Base-by-base conservation (phyloP, 2,888 invertebrate species). In the Rotaria macrura region DNA sequence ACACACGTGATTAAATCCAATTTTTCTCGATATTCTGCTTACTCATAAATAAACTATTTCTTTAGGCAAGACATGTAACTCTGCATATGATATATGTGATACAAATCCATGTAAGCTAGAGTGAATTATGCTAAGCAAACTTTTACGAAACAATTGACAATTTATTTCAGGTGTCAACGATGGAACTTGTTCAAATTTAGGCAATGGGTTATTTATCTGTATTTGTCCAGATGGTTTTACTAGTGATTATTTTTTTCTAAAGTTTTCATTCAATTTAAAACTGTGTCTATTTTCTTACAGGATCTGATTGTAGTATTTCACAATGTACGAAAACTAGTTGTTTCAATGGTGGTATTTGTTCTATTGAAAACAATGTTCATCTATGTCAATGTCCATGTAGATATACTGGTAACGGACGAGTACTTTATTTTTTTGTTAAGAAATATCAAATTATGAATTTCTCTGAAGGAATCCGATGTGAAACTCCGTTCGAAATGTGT, bases 351-450 rank as follows among this genome's bases (percentile, higher is more conserved):
- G 38, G 49, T 25, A 54, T 25, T 20, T 54, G 54, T 52, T 55
- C 84, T 38, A 57, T 65, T 40, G 23, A 43, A 52, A 34, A 38
- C 49, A 74, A 65, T n/a, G 34, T 43, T 14, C 54, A 38, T 38
- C 65, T 23, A 84, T 83, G 85, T 85, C 43, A 87, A 88, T 86
- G 85, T 85, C 43, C 74, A 65, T 25, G 52, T 47, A 25, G 87
- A 38, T 86, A 47, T 25, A 72, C 84, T 17, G 86, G 86, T 72
- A 65, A 84, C n/a, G n/a, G 17, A 34, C 17, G 6, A 38, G 6
- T 25, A 55, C 9, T n/a, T 6, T 10, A 0, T 17, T 34, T 20
- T 72, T 17, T 72, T 34, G 10, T n/a, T n/a, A n/a, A n/a, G n/a
- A n/a, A n/a, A n/a, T n/a, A n/a, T n/a, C n/a, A n/a, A n/a, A n/a